Conservation (phyloP, 2,888 invertebrate species). For the Amaurobius ferox region DNA sequence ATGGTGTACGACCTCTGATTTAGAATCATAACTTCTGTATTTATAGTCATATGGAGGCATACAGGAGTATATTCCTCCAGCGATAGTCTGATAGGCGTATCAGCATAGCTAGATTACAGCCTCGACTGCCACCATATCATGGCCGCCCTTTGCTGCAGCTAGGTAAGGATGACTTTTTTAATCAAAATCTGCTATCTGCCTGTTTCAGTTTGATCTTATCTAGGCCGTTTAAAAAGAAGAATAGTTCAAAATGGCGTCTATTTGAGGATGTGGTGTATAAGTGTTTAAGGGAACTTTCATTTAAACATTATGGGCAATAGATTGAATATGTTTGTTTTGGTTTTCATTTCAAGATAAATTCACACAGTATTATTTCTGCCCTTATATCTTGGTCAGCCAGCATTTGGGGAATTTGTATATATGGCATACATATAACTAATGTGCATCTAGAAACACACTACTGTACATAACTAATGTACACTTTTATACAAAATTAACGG, state of each 20-base stretch:
- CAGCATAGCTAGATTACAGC: slow-evolving; percentile 47
- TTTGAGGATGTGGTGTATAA: slow-evolving; percentile 6
- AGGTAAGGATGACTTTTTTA: slow-evolving; percentile 52
- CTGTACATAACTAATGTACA: too few species aligned
- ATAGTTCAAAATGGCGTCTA: slow-evolving; percentile 53
- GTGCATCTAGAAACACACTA: too few species aligned
- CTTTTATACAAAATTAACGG: too few species aligned
- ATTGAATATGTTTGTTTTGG: too few species aligned
- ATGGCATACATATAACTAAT: too few species aligned
- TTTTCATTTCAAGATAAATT: too few species aligned
- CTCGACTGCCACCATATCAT: slow-evolving; percentile 27
- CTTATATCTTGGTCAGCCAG: too few species aligned
- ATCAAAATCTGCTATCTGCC: slow-evolving; percentile 40
- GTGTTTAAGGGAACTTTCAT: not conserved
- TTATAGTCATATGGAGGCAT: not conserved
- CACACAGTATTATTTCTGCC: too few species aligned
- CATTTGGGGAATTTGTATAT: too few species aligned
- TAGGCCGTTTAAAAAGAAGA: slow-evolving; percentile 43
- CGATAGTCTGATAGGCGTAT: slow-evolving; percentile 19
- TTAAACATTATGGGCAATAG: too few species aligned
- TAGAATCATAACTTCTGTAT: not conserved
- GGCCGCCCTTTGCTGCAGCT: slow-evolving; percentile 19
- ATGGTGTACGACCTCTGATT: not conserved
- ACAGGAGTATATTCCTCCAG: not conserved
- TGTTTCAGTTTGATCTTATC: slow-evolving; percentile 58